A percentile compares a stretch with the other conserved stretches of the same genome.
Conservation (phyloP, 2,888 invertebrate genomes). For the Caenorhabditis sulstoni region DNA sequence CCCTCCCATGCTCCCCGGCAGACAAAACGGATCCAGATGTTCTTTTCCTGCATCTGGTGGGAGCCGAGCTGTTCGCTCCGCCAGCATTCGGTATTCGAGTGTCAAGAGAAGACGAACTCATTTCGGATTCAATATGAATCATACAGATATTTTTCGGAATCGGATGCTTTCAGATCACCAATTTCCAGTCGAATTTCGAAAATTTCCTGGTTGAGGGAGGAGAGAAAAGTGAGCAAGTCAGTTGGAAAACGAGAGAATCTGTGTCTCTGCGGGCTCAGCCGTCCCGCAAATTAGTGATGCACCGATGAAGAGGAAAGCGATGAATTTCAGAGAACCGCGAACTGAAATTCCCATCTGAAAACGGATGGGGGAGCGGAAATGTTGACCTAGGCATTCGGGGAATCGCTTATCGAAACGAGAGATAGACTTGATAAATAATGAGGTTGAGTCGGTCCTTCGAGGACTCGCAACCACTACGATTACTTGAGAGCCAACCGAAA, state of each 20-base stretch:
- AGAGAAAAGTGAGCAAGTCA: not conserved
- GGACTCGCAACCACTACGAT: constrained; percentile 6
- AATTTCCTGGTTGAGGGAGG: not conserved
- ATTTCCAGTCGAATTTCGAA: not conserved
- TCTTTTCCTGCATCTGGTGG: not conserved
- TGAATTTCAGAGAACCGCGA: constrained; percentile 36
- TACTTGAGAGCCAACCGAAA: constrained; percentile 7
- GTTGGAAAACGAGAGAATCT: constrained; percentile 5
- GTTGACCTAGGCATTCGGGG: constrained; percentile 27
- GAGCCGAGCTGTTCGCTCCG: no score
- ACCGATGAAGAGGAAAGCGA: constrained; percentile 7
- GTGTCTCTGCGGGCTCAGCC: constrained; percentile 7
- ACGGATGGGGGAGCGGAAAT: constrained; percentile 12
- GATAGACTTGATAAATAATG: constrained; percentile 26
- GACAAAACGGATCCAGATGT: constrained; percentile 9
- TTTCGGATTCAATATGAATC: no score
- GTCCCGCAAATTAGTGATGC: constrained; percentile 36
- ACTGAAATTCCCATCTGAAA: constrained; percentile 1
- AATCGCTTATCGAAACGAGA: constrained; percentile 16
- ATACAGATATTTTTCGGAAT: not conserved
- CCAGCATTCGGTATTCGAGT: no score
- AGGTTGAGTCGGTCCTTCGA: constrained; percentile 4
- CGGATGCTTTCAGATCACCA: no score
- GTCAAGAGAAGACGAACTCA: no score
- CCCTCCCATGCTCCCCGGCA: not conserved